Evolutionary conservation across 2,888 invertebrate genomes (phyloP).

Genomic region (Machimus rusticus): DNA sequence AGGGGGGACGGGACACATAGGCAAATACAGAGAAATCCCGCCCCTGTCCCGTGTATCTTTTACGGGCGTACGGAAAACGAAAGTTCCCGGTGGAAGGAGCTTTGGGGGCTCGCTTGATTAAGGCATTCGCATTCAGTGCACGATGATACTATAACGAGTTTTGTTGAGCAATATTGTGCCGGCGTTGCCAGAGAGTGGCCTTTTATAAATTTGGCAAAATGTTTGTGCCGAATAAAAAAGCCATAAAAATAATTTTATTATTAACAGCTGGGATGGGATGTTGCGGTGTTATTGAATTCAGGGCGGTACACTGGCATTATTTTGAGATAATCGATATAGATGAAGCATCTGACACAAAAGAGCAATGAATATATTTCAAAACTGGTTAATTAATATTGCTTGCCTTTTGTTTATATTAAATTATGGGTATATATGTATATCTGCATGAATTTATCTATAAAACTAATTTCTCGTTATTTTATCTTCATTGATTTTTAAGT

Average conservation of each 20-base stretch:
- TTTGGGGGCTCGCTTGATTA: conserved; percentile 27
- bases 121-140: conserved; percentile 37
- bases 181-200: conserved; percentile 12
- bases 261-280: background rate
- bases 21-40: background rate
- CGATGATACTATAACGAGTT: conserved; percentile 38
- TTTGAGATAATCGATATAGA: background rate
- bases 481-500: too few relatives aligned
- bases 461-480: too few relatives aligned
- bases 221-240: background rate
- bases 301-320: background rate
- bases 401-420: too few relatives aligned
- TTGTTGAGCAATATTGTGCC: conserved; percentile 29
- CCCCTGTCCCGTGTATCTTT: background rate
- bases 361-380: background rate
- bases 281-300: background rate
- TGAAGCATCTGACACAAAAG: background rate
- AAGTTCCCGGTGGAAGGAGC: conserved; percentile 14
- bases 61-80: conserved; percentile 25
- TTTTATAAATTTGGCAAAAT: conserved; percentile 8
- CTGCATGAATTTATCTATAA: too few relatives aligned
- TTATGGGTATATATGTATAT: too few relatives aligned
- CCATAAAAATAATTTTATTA: background rate
- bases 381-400: too few relatives aligned
- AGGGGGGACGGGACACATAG: background rate